Percentiles rank a stretch among this genome's conserved stretches.
These are phyloP conservation scores for Pseudomugil gertrudae DNA, from an alignment of 2,797 vertebrate genomes.

Conservation along the genomic window DNA sequence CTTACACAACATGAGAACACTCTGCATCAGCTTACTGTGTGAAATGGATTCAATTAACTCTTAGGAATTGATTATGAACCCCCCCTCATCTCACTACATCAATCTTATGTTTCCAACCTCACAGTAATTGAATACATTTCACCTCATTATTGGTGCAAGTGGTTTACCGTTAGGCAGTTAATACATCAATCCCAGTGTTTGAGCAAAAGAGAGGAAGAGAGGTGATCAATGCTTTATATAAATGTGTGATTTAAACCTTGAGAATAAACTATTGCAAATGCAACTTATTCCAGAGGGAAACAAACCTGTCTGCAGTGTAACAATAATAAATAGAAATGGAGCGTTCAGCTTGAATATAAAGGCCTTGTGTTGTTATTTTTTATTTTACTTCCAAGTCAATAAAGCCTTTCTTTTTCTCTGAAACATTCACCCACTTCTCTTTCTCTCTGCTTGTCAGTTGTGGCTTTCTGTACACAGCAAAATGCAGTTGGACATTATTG, in stretches of 20 bases:
- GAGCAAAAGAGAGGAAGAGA: conserved; percentile 35
- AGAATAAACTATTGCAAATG: neutral
- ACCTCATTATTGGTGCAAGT: conserved; percentile 47
- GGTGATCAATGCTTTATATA: conserved; percentile 15
- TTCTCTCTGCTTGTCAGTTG: conserved; percentile 42
- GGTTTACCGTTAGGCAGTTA: conserved; percentile 32
- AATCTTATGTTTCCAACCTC: conserved; percentile 2
- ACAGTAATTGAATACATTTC: conserved; percentile 39
- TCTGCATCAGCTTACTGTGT: conserved; percentile 32
- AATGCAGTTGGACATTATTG: conserved; percentile 75
- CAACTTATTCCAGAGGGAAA: conserved; percentile 5
- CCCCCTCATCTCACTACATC: conserved; percentile 16
- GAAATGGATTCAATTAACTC: conserved; percentile 52
- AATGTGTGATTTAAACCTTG: neutral
- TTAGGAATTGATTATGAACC: conserved; percentile 21
- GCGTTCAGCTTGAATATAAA: conserved; percentile 14
- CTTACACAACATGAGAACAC: conserved; percentile 24
- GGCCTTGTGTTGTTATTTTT: neutral
- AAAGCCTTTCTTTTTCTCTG: conserved; percentile 19
- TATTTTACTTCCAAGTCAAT: conserved; percentile 3
- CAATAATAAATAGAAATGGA: conserved; percentile 34
- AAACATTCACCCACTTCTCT: conserved; percentile 17
- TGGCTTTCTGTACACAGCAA: conserved; percentile 69
- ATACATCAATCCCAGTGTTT: conserved; percentile 32
- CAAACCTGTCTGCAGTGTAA: neutral